Evolutionary conservation across 2,113 vertebrate species (phyloP), one percentile per base, ranked within the genome.

Genomic region (Coracopsis vasa): DNA sequence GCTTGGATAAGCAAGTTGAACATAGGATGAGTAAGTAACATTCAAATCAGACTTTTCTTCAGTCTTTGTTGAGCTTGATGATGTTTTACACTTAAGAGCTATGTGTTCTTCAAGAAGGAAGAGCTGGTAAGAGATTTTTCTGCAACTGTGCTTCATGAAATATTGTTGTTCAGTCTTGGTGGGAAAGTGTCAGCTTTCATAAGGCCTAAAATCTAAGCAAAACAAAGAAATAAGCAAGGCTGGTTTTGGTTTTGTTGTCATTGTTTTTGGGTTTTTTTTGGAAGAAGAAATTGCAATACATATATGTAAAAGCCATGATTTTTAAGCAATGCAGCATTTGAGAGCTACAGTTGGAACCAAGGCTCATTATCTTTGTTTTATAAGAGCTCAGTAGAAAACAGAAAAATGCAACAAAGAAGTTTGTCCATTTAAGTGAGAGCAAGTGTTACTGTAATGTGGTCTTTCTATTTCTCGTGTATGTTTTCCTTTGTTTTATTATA

Each of bases 1-100:
- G 99, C 77, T 96, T 99, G 95, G 98, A 99, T 89, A 97, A 97
- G 77, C 99, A 99, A 96, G 98, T 98, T 28, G 98, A 97, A 58
- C 97, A 97, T 31, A 97, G 97, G 95, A 98, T 98, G 94, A 98
- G 99, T 99, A 89, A 98, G 99, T 98, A 78, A 15, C 6, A 2
- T 17, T 13, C 27, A 61, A 29, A 45, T n/a, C 2, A 23, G 31
- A 48, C 19, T 86, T 85, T 10, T 28, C 28, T 35, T 84, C 13
- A 27, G 21, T 66, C 12, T 23, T 65, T 33, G 41, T 8, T 35
- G 69, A 72, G 14, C 56, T 67, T 54, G 41, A 29, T 86, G 23
- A 6, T 45, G 13, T 10, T 90, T 67, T 53, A 7, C n/a, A 20
- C 5, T 11, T 87, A 27, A 27, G 13, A 31, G 66, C 11, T 58